Evolutionary conservation across 2,797 vertebrate species (phyloP), one percentile per base, ranked within the genome.

Genomic region (Molossus alvarezi): DNA sequence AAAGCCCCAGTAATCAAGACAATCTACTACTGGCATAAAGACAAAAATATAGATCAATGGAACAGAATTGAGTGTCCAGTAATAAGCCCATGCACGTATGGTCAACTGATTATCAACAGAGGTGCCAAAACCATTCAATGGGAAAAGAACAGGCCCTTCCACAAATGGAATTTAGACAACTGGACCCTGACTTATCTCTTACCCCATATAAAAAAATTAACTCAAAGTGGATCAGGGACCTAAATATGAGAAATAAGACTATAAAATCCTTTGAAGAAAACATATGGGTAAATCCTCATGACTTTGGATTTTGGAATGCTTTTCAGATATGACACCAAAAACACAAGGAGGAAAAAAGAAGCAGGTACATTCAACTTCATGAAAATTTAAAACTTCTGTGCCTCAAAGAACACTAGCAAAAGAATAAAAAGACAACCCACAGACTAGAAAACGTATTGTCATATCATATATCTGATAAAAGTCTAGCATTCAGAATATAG

Each of bases 81-180:
- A 94, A 72, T 79, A 90, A 85, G 75, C n/a, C 41, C 60, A 73
- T 27, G 6, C 9, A 92, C 65, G 57, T 88, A 80, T 9, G 45
- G 33, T 27, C 41, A 81, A 76, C n/a, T 57, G 17, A 88, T 80
- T 62, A 65, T 71, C 67, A 88, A 60, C 27, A 88, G 64, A 17
- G 27, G 60, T 75, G 33, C 51, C 65, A 92, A 75, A 29, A 85
- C 20, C 33, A 79, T 72, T 75, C n/a, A 53, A 80, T 12, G 9
- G 13, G 58, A 58, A 91, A 91, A 86, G 13, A 87, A 87, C 4
- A 77, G 64, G 6, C 11, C 62, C 48, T 85, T 85, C 58, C 65
- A 96, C 45, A 88, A 90, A 77, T n/a, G 2, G 4, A 93, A 79
- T 12, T 76, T 81, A 64, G 25, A 86, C 53, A 81, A 94, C 27